Evolutionary conservation across 2,888 invertebrate genomes (phyloP).

Genomic region (Ornithoptera alexandrae): DNA sequence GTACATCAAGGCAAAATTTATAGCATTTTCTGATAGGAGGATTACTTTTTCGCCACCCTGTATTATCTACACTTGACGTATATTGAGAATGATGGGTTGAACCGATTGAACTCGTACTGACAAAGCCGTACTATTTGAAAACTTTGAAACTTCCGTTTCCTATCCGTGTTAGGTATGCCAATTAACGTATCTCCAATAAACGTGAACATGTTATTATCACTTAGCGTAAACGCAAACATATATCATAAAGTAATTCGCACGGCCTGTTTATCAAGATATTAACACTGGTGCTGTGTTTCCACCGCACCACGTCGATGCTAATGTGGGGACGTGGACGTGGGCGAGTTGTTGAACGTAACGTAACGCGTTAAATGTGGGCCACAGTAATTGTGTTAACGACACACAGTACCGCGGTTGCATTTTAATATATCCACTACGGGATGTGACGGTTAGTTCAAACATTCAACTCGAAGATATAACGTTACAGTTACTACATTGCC

Average conservation of each 20-base stretch:
- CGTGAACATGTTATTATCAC: slow-evolving; percentile 2
- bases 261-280: background rate
- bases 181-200: background rate
- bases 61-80: background rate
- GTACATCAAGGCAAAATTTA: too few species aligned
- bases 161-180: background rate
- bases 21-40: too few species aligned
- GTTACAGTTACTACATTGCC: too few species aligned
- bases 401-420: slow-evolving; percentile 1
- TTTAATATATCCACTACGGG: slow-evolving; percentile 2
- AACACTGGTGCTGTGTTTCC: background rate
- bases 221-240: slow-evolving; percentile 2
- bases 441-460: background rate
- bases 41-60: too few species aligned
- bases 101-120: background rate
- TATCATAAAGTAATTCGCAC: background rate
- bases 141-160: background rate
- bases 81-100: background rate
- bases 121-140: background rate
- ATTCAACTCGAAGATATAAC: background rate
- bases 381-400: slow-evolving; percentile 22
- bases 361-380: slow-evolving; percentile 12
- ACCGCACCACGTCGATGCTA: slow-evolving; percentile 1
- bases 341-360: slow-evolving; percentile 15
- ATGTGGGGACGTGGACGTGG: slow-evolving; percentile 1